A percentile compares a stretch with the other conserved stretches of the same genome.
Evolutionary conservation across 2,113 vertebrate genomes (phyloP).

Genomic region (Gambusia holbrooki): DNA sequence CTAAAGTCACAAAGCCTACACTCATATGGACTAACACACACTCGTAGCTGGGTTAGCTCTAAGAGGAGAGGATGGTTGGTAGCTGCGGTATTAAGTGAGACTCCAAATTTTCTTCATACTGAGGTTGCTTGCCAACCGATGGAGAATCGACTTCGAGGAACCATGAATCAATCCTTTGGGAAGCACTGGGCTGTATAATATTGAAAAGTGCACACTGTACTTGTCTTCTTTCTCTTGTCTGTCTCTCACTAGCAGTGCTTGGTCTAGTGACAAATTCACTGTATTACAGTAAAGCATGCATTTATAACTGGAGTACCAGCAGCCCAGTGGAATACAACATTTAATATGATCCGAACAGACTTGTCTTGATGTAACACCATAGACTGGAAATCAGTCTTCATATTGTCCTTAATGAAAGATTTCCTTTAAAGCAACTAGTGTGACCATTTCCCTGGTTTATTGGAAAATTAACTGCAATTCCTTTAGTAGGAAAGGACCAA

Average conservation of each 20-base stretch:
- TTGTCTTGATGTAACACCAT: background rate
- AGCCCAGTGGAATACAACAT: slow-evolving; percentile 4
- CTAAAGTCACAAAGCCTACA: too few relatives aligned
- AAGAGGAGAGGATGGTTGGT: background rate
- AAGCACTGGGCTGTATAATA: slow-evolving; percentile 1
- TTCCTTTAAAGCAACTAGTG: too few relatives aligned
- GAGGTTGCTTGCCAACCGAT: slow-evolving; percentile 1
- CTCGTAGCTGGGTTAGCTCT: background rate
- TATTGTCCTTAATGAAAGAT: background rate
- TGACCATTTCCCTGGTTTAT: slow-evolving; percentile 8
- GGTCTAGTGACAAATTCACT: background rate
- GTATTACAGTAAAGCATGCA: background rate
- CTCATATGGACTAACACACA: background rate
- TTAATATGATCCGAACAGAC: background rate
- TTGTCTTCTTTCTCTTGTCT: slow-evolving; percentile 13
- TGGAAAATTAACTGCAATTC: background rate
- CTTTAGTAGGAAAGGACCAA: too few relatives aligned
- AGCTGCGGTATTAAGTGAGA: background rate
- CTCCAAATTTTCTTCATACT: background rate
- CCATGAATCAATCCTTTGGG: background rate
- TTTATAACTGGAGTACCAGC: background rate
- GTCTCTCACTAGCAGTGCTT: background rate
- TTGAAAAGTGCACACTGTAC: background rate
- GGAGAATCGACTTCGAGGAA: background rate
- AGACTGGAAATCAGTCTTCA: slow-evolving; percentile 16